Evolutionary conservation across 2,888 invertebrate species (phyloP).

Genomic region (Papilio protenor): DNA sequence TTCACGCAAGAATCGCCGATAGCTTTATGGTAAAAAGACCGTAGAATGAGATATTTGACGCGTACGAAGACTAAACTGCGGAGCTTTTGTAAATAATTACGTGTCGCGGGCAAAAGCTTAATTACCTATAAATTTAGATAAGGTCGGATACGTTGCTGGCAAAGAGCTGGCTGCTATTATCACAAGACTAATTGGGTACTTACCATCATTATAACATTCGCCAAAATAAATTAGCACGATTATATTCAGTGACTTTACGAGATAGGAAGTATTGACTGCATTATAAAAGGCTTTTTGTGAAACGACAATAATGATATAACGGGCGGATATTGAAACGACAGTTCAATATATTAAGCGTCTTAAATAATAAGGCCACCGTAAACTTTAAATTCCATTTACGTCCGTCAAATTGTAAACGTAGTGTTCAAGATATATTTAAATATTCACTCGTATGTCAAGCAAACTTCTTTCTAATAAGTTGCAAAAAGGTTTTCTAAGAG

Average conservation of each 20-base stretch:
- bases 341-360: too few species aligned
- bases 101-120: slow-evolving; percentile 4
- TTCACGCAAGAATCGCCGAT: not conserved
- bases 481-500: too few species aligned
- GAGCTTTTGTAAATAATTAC: slow-evolving; percentile 27
- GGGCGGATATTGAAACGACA: not conserved
- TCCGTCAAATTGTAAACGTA: too few species aligned
- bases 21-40: not conserved
- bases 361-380: too few species aligned
- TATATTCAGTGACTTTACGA: slow-evolving; percentile 2
- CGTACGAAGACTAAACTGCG: slow-evolving; percentile 1
- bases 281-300: not conserved
- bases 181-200: slow-evolving; percentile 38
- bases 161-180: slow-evolving; percentile 36
- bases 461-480: too few species aligned
- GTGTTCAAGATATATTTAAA: too few species aligned
- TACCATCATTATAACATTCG: slow-evolving; percentile 14
- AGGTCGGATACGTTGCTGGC: slow-evolving; percentile 31
- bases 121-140: slow-evolving; percentile 40
- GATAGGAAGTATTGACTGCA: not conserved
- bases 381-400: too few species aligned
- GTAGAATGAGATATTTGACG: not conserved
- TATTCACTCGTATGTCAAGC: too few species aligned
- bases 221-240: not conserved
- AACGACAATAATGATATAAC: not conserved